Conservation (phyloP, 2,888 invertebrate species). For the Xylocampa areola region DNA sequence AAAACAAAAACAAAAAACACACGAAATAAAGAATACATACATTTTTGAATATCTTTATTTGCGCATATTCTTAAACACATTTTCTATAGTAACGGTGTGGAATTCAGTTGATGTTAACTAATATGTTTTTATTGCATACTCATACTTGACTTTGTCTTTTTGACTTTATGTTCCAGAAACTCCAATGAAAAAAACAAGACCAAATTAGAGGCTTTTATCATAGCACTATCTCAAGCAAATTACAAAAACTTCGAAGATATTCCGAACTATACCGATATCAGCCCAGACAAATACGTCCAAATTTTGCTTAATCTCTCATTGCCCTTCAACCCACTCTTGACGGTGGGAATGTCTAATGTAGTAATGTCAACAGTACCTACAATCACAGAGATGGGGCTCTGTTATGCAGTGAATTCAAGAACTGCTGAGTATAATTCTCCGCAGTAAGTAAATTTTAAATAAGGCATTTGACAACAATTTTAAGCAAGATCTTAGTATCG, state of each 20-base stretch:
- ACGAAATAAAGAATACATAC: too few relatives aligned
- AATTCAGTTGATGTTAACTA: too few relatives aligned
- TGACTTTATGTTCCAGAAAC: conserved; percentile 65
- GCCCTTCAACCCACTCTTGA: conserved; percentile 84
- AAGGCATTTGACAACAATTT: too few relatives aligned
- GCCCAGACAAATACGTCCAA: conserved; percentile 89
- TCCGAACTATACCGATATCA: conserved; percentile 88
- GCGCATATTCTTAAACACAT: too few relatives aligned
- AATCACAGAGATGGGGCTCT: conserved; percentile 92
- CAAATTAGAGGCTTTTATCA: conserved; percentile 88
- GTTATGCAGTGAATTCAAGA: conserved; percentile 92
- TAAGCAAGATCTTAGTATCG: too few relatives aligned
- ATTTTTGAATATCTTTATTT: too few relatives aligned
- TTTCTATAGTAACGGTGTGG: too few relatives aligned
- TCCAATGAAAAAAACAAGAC: conserved; percentile 84
- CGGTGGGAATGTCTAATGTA: conserved; percentile 89
- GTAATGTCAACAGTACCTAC: conserved; percentile 89
- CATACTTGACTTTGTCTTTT: too few relatives aligned
- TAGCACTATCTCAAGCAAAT: conserved; percentile 88
- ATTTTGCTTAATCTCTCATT: conserved; percentile 87
- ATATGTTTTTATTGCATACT: too few relatives aligned
- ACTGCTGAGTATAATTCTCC: conserved; percentile 90
- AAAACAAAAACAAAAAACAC: too few relatives aligned
- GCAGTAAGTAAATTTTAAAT: conserved; percentile 86
- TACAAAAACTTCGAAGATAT: conserved; percentile 90